Evolutionary conservation across 2,888 invertebrate species (phyloP).

Genomic region (Leptinotarsa tumamoca): DNA sequence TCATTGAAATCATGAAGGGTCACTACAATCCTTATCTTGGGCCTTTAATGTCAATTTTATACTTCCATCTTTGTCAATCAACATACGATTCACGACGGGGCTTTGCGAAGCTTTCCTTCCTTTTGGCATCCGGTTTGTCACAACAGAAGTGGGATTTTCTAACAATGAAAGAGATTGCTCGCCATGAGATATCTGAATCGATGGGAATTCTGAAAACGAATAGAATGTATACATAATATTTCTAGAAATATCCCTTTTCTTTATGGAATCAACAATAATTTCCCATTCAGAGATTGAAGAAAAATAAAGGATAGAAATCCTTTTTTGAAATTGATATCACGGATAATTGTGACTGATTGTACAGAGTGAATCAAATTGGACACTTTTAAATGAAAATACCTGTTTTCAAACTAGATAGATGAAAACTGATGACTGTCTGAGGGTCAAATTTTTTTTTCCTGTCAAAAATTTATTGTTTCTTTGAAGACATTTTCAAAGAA

Average conservation of each 20-base stretch:
- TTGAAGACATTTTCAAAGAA: too few relatives aligned
- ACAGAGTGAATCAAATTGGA: too few relatives aligned
- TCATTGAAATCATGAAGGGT: constrained; percentile 42
- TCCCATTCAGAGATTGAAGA: not conserved
- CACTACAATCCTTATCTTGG: constrained; percentile 52
- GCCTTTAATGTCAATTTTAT: constrained; percentile 56
- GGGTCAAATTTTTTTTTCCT: too few relatives aligned
- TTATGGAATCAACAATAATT: not conserved
- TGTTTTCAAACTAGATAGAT: too few relatives aligned
- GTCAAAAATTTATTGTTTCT: too few relatives aligned
- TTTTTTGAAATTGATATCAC: too few relatives aligned
- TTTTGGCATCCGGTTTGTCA: constrained; percentile 54
- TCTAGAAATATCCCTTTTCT: not conserved
- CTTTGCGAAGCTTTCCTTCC: constrained; percentile 49
- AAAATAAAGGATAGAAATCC: too few relatives aligned
- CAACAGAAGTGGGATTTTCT: constrained; percentile 52
- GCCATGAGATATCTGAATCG: constrained; percentile 32
- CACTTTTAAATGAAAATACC: too few relatives aligned
- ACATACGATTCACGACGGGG: constrained; percentile 48
- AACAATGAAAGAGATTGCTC: constrained; percentile 49
- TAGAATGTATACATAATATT: constrained; percentile 16
- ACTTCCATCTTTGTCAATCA: constrained; percentile 54
- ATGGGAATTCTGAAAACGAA: constrained; percentile 33
- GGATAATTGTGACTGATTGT: too few relatives aligned
- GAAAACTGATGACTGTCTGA: too few relatives aligned